Evolutionary conservation across 2,888 invertebrate genomes (phyloP).

Genomic region (Agonum fuliginosum): DNA sequence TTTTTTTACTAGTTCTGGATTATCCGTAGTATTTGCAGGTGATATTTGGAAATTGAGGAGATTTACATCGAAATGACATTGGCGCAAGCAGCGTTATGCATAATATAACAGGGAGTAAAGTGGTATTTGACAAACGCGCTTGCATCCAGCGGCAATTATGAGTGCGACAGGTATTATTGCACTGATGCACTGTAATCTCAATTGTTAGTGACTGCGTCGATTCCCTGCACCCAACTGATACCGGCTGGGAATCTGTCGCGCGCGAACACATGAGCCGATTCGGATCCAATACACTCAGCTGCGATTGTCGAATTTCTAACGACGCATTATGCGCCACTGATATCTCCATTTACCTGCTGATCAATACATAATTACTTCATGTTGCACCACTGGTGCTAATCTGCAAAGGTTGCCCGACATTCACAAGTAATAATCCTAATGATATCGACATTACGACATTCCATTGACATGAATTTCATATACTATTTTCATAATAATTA

Average conservation of each 20-base stretch:
- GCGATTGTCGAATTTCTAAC: slow-evolving; percentile 28
- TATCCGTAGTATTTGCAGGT: too few species aligned
- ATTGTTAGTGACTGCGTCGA: slow-evolving; percentile 23
- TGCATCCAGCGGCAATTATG: slow-evolving; percentile 29
- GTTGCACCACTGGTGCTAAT: too few species aligned
- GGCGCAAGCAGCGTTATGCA: slow-evolving; percentile 13
- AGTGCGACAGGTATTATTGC: slow-evolving; percentile 35
- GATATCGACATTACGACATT: too few species aligned
- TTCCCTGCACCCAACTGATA: slow-evolving; percentile 5
- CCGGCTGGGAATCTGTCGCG: background rate
- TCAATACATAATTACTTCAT: slow-evolving; percentile 17
- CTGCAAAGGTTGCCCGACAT: too few species aligned
- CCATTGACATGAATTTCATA: too few species aligned
- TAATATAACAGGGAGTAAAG: slow-evolving; percentile 22
- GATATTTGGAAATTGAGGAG: too few species aligned
- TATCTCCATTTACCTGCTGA: slow-evolving; percentile 17
- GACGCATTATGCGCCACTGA: background rate
- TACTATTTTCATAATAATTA: too few species aligned
- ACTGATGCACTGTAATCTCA: slow-evolving; percentile 31
- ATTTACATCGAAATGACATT: slow-evolving; percentile 45
- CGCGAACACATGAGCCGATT: background rate
- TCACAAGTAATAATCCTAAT: too few species aligned
- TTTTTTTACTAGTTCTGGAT: too few species aligned
- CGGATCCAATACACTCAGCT: slow-evolving; percentile 14
- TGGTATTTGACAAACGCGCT: slow-evolving; percentile 47